Evolutionary conservation across 2,888 invertebrate species (phyloP), one percentile per base, ranked within the genome.

Genomic region (Sinelater perroti): DNA sequence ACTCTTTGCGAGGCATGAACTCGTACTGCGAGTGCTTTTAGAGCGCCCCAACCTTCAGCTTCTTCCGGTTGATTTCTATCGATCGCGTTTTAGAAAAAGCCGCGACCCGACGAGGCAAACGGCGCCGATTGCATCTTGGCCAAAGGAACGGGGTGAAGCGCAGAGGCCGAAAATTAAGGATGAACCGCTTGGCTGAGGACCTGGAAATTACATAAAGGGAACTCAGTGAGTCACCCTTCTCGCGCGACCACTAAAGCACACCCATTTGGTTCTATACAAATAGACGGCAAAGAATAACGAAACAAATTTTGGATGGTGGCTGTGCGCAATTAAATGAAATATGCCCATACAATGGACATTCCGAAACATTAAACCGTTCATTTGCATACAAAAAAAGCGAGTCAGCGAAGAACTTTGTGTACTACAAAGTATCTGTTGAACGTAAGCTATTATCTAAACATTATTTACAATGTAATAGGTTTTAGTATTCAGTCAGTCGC

Each of bases 341-440:
- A 61, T 60, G 62, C 56, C 53, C 61, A 46, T 31, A 52, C 59
- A 66, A 67, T 63, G 67, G 66, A 64, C 68, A 67, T 68, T 69
- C 67, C 67, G 50, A 66, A 62, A 67, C 69, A 69, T 69, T 69
- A 68, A 66, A 59, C 65, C 56, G 50, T 63, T 58, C 28, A 45
- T 50, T 56, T 47, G 40, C 45, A 45, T 45, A 52, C 30, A 44
- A 53, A 45, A 47, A 44, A 53, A 44, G 35, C 45, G 44, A 45
- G 28, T 53, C 26, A 45, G 21, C 13, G 20, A 52, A 52, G 42
- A 33, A 45, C 30, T 53, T 45, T 52, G 33, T 52, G 28, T 44
- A 11, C 36, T 45, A 53, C 45, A 36, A 45, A 26, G 36, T 53
- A 53, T 53, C 36, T 45, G 36, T 14, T 14, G 24, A 35, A 35